These are phyloP conservation scores for Sprattus sprattus DNA, from an alignment of 2,113 vertebrate species.

Conservation along the genomic window DNA sequence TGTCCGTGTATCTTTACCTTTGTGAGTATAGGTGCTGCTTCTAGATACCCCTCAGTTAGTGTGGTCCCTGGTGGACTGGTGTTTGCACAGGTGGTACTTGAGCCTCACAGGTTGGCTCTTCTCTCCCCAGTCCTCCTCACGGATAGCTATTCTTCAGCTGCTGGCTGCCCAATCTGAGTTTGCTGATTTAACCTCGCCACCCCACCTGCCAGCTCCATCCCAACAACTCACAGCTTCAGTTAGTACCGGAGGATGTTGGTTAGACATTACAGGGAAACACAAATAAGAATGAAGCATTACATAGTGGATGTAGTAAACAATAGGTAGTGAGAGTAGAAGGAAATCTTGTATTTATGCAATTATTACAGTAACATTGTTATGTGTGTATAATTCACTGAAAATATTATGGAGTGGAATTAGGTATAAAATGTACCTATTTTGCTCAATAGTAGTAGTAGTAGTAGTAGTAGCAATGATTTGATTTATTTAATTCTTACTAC, in stretches of 20 bases:
- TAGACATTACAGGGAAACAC: neutral
- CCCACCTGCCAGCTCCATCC: neutral
- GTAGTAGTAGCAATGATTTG: neutral
- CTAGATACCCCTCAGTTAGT: neutral
- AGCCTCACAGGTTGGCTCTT: conserved; percentile 26
- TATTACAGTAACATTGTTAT: neutral
- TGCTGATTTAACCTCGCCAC: conserved; percentile 31
- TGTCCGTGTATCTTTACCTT: neutral
- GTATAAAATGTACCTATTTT: neutral
- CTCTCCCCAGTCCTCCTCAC: conserved; percentile 32
- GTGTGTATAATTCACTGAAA: neutral
- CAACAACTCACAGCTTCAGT: conserved; percentile 18
- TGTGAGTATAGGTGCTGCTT: neutral
- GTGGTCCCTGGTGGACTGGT: neutral
- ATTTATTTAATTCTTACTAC: neutral
- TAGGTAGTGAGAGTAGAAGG: neutral
- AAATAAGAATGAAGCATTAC: neutral
- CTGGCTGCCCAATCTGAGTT: conserved; percentile 34
- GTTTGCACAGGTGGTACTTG: neutral
- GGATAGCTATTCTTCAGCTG: conserved; percentile 35
- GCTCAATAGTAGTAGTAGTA: no score
- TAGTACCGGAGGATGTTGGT: neutral
- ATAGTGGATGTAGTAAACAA: neutral
- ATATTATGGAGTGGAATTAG: neutral
- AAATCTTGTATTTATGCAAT: neutral